Base-by-base conservation (phyloP, 2,113 vertebrate species). In the Catharus bicknelli region DNA sequence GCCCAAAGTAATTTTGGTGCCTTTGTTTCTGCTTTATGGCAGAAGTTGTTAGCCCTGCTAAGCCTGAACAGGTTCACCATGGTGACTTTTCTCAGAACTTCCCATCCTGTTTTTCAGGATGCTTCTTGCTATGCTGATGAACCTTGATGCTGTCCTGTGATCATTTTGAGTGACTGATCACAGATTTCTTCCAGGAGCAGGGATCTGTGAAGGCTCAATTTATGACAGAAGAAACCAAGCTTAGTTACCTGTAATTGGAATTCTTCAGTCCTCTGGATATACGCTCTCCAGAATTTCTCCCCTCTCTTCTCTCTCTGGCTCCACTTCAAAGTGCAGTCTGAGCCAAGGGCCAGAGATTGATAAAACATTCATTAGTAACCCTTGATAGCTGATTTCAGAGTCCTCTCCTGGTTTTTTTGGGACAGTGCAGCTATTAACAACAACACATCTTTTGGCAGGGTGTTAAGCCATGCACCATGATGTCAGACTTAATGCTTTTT, bases 401-500 rank as follows among this genome's bases (percentile, higher is more conserved):
- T 81, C 91, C 91, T 93, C 88, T 93, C 59, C 73, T 91, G 94
- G 25, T 43, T 86, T 38, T 42, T 38, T 32, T 3, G 32, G 61
- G 68, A 57, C 64, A 83, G 48, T 73, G 64, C 86, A 90, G 74
- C 50, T 69, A 78, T 94, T 94, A 83, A 43, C 19, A 64, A 23
- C 47, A 45, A 4, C 27, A 23, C 58, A 25, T 61, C 42, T 76
- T 92, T 93, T 93, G 94, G 72, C 91, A 95, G 50, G 20, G 27
- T 82, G 83, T 55, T 87, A 64, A 84, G 75, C 90, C 59, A 29
- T 6, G 38, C 45, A 69, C 77, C 61, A 78, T 95, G 95, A 95
- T 95, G 94, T 97, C 94, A 97, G 94, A 95, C 86, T 95, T 95
- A 94, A 92, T 95, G 76, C n/a, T 89, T 78, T 72, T 66, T 16